phyloP scores from a whole-genome alignment of 2,113 vertebrate genomes.

The Stictonetta naevosa region DNA sequence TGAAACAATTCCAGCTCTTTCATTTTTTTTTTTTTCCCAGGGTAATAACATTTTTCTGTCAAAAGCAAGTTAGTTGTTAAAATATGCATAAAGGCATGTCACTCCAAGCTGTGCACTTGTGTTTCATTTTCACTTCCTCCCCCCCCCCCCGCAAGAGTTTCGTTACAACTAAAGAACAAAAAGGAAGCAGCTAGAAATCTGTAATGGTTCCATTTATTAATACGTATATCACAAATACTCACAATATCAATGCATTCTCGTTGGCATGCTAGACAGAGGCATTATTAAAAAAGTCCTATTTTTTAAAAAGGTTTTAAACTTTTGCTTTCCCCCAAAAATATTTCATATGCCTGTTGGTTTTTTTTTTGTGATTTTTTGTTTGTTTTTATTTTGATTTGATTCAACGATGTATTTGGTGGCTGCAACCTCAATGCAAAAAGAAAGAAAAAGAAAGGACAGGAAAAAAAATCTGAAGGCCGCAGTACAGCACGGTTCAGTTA shows the following conservation, averaged over 20 bases:
- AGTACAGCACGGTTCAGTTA: conserved; percentile 76
- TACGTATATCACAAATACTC: conserved; percentile 96
- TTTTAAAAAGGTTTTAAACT: conserved; percentile 80
- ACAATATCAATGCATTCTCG: conserved; percentile 91
- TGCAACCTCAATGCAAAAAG: conserved; percentile 74
- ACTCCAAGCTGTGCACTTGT: neutral
- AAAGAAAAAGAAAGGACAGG: conserved; percentile 61
- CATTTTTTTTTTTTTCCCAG: neutral
- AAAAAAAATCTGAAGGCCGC: conserved; percentile 58
- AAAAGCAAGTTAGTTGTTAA: neutral
- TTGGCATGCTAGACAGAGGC: conserved; percentile 91
- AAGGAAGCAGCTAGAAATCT: conserved; percentile 63
- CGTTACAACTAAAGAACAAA: conserved; percentile 18
- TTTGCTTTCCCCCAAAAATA: conserved; percentile 76
- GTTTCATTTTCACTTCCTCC: neutral
- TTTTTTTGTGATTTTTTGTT: neutral
- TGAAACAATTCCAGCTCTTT: neutral
- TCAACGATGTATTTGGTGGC: conserved; percentile 72
- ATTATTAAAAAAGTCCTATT: conserved; percentile 79
- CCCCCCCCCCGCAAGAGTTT: neutral
- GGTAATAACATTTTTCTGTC: neutral
- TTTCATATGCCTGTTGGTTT: conserved; percentile 53
- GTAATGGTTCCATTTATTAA: conserved; percentile 93
- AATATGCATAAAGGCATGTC: neutral
- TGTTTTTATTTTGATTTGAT: conserved; percentile 57